phyloP scores from a whole-genome alignment of 2,797 vertebrate genomes.

The Borostomias antarcticus region DNA sequence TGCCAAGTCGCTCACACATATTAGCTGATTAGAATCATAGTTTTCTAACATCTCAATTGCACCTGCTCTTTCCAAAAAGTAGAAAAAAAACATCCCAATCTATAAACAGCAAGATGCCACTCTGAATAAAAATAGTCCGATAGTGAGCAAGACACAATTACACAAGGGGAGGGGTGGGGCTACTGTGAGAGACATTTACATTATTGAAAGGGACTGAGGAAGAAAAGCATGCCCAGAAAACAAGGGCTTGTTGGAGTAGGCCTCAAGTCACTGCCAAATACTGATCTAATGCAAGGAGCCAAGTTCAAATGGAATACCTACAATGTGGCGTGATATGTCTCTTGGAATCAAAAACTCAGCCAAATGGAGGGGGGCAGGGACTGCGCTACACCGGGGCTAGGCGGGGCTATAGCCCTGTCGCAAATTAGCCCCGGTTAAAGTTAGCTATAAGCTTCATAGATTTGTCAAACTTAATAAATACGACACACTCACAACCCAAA shows the following conservation, averaged over 20 bases:
- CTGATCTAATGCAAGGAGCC: conserved; percentile 39
- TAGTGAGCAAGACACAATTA: conserved; percentile 66
- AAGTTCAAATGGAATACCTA: conserved; percentile 56
- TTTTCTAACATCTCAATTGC: conserved; percentile 4
- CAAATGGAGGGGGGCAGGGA: conserved; percentile 15
- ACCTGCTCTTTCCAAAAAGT: not conserved
- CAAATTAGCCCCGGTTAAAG: no score
- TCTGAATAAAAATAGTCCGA: conserved; percentile 45
- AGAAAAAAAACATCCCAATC: conserved; percentile 12
- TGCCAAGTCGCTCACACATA: no score
- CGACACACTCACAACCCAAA: no score
- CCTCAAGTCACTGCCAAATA: conserved; percentile 51
- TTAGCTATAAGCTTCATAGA: no score
- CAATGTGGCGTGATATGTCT: conserved; percentile 48
- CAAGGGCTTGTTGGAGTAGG: conserved; percentile 34
- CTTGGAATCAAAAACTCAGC: conserved; percentile 44
- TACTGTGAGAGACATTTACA: conserved; percentile 63
- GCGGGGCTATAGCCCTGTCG: no score
- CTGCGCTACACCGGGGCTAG: no score
- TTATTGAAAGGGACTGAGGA: conserved; percentile 65
- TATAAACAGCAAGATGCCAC: conserved; percentile 14
- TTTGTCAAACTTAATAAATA: no score
- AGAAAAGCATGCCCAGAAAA: conserved; percentile 52
- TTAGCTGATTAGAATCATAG: conserved; percentile 9
- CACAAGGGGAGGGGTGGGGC: conserved; percentile 43